These are phyloP conservation scores for Clistopyga incitator DNA, from an alignment of 2,888 invertebrate genomes.

Conservation along the genomic window DNA sequence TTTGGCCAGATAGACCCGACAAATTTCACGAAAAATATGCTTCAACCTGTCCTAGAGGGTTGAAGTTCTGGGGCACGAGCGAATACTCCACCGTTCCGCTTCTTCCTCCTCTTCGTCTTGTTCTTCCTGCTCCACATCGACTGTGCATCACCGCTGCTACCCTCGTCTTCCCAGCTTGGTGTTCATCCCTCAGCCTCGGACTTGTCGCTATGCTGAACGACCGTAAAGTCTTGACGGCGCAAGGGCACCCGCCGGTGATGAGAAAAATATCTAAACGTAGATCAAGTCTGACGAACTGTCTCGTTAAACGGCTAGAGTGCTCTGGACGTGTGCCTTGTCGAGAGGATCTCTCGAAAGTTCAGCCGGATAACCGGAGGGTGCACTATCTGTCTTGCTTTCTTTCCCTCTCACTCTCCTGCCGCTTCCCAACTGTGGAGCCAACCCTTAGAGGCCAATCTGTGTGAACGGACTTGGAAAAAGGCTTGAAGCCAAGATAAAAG, in stretches of 20 bases:
- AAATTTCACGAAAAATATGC: conserved; percentile 84
- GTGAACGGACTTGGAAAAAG: neutral
- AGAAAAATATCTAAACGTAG: conserved; percentile 83
- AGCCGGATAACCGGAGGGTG: conserved; percentile 50
- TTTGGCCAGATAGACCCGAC: conserved; percentile 80
- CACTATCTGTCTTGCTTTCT: conserved; percentile 49
- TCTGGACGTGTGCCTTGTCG: conserved; percentile 69
- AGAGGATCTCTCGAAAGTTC: conserved; percentile 50
- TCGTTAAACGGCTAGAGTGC: conserved; percentile 78
- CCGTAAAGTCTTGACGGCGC: conserved; percentile 48
- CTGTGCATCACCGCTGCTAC: conserved; percentile 9
- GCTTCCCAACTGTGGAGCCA: neutral
- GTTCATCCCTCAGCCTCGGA: conserved; percentile 44
- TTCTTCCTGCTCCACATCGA: conserved; percentile 21
- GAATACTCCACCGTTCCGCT: conserved; percentile 65
- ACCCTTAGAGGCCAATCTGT: conserved; percentile 1
- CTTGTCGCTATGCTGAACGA: conserved; percentile 72
- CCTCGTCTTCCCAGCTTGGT: conserved; percentile 61
- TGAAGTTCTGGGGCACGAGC: conserved; percentile 48
- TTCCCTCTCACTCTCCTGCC: conserved; percentile 8
- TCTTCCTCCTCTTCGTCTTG: conserved; percentile 76
- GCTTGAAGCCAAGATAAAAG: neutral
- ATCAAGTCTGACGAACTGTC: conserved; percentile 80
- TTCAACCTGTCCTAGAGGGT: conserved; percentile 55
- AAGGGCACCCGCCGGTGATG: conserved; percentile 73